phyloP scores from a whole-genome alignment of 2,797 vertebrate species.

The Acanthurus tractus region DNA sequence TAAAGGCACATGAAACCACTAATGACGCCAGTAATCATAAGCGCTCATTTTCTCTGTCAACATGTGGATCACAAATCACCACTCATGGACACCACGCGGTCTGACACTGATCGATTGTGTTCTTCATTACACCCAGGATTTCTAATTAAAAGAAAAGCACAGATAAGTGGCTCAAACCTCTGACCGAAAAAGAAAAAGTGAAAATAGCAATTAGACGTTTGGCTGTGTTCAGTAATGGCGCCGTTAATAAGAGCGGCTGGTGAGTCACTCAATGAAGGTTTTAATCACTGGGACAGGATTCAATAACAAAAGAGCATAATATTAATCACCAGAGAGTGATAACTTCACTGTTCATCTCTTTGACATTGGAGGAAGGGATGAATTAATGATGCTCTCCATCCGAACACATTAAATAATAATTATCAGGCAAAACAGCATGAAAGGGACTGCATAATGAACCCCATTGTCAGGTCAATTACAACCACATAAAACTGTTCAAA shows the following conservation, averaged over 20 bases:
- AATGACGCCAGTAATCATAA: conserved; percentile 78
- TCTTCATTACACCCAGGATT: conserved; percentile 85
- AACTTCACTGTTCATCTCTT: conserved; percentile 86
- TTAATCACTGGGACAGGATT: conserved; percentile 87
- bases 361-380: conserved; percentile 88
- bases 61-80: conserved; percentile 76
- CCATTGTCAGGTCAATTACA: conserved; percentile 86
- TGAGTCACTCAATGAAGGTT: conserved; percentile 85
- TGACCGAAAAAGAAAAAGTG: conserved; percentile 78
- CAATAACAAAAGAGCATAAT: conserved; percentile 87
- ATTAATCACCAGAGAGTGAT: conserved; percentile 86
- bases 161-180: conserved; percentile 85
- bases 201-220: conserved; percentile 85
- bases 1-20: conserved; percentile 71
- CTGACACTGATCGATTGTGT: conserved; percentile 84
- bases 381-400: conserved; percentile 88
- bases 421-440: conserved; percentile 87
- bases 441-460: conserved; percentile 85
- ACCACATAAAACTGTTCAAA: conserved; percentile 83
- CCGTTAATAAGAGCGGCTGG: conserved; percentile 84
- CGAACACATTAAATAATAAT: conserved; percentile 87
- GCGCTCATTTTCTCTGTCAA: conserved; percentile 76
- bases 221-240: conserved; percentile 84
- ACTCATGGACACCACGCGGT: conserved; percentile 40
- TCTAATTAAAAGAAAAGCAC: conserved; percentile 87